These are phyloP conservation scores for Patagioenas fasciata DNA, from an alignment of 2,113 vertebrate species.

Conservation along the genomic window DNA sequence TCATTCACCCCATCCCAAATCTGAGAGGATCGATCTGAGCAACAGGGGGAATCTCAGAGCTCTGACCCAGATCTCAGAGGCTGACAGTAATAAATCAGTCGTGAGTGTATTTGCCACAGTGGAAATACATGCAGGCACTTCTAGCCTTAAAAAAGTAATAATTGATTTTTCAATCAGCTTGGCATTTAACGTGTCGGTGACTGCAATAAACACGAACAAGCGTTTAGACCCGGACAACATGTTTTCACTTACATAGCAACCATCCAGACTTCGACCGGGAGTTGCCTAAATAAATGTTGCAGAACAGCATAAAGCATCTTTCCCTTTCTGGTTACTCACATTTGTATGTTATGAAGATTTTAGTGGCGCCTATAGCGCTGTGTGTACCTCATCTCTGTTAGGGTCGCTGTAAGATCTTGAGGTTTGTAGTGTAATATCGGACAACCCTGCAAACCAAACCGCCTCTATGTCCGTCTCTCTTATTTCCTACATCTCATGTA, in stretches of 20 bases:
- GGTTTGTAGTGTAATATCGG: rapidly evolving
- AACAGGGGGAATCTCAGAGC: rapidly evolving
- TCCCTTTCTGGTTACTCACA: background rate
- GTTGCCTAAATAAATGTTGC: background rate
- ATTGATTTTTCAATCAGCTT: constrained; percentile 63
- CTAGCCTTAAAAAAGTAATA: background rate
- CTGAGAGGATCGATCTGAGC: background rate
- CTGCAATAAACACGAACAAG: background rate
- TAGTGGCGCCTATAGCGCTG: background rate
- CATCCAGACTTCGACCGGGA: background rate
- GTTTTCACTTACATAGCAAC: background rate
- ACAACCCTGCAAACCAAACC: background rate
- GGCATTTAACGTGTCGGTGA: constrained; percentile 15
- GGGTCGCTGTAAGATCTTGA: rapidly evolving
- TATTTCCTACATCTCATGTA: background rate
- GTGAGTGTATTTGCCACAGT: background rate
- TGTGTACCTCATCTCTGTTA: background rate
- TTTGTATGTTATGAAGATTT: rapidly evolving
- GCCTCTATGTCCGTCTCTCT: background rate
- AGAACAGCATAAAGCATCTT: background rate
- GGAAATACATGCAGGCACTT: background rate
- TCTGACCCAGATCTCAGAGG: background rate
- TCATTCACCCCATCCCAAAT: background rate
- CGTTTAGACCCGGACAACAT: background rate
- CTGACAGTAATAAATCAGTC: background rate